Evolutionary conservation across 2,113 vertebrate genomes (phyloP).

Genomic region (Greenwoodochromis staneri): DNA sequence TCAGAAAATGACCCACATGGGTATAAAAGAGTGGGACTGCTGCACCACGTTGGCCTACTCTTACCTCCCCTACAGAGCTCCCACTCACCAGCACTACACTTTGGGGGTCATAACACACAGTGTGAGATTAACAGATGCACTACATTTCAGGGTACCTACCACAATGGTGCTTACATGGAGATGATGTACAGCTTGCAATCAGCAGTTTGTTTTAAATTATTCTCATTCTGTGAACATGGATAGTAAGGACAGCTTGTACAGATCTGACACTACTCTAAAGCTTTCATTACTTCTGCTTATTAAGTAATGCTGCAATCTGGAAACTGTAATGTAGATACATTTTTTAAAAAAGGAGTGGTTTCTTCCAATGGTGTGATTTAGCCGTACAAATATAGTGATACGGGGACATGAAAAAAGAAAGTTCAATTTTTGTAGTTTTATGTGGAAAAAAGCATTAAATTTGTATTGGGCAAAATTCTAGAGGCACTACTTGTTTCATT

Average conservation of each 20-base stretch:
- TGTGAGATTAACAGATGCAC: not conserved
- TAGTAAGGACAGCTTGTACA: not conserved
- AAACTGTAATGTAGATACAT: not conserved
- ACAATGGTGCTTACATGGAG: not conserved
- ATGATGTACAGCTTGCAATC: not conserved
- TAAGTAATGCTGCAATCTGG: not conserved
- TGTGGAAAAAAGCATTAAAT: not conserved
- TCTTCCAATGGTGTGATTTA: not conserved
- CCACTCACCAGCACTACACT: constrained; percentile 8
- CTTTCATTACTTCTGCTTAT: not conserved
- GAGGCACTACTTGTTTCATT: not conserved
- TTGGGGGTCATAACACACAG: not conserved
- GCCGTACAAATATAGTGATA: not conserved
- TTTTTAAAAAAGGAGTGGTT: not conserved
- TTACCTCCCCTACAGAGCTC: not conserved
- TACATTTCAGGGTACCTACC: not conserved
- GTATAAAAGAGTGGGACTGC: constrained; percentile 39
- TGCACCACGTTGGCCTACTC: not conserved
- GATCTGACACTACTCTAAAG: not conserved
- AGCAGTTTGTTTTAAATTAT: not conserved
- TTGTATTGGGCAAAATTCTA: not conserved
- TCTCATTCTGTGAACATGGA: not conserved
- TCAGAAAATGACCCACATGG: constrained; percentile 24
- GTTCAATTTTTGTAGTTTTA: not conserved
- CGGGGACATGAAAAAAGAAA: not conserved